These are phyloP conservation scores for Syritta pipiens DNA, from an alignment of 2,888 invertebrate species.

Conservation along the genomic window DNA sequence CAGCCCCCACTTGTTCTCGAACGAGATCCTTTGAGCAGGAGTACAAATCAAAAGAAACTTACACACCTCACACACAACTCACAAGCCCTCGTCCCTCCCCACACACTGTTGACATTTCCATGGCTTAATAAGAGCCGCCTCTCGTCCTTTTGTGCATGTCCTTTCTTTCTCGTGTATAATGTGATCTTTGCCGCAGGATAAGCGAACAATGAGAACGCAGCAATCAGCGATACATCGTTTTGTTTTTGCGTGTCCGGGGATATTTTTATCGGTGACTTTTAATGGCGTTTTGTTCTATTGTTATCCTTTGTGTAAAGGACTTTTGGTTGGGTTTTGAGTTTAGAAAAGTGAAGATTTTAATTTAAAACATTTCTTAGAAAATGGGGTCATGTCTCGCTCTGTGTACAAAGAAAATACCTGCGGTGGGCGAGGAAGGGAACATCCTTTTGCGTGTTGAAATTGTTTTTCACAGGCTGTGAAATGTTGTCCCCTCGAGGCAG, in stretches of 20 bases:
- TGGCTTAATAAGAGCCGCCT: slow-evolving; percentile 2
- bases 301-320: neutral
- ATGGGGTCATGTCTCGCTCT: neutral
- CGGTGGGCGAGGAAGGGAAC: neutral
- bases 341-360: slow-evolving; percentile 7
- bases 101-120: slow-evolving; percentile 27
- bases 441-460: slow-evolving; percentile 10
- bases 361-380: slow-evolving; percentile 5
- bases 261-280: slow-evolving; percentile 16
- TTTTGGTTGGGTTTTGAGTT: neutral
- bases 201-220: neutral
- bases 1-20: neutral
- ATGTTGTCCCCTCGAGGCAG: neutral
- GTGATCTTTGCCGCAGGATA: slow-evolving; percentile 15
- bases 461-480: slow-evolving; percentile 6
- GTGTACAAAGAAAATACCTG: neutral
- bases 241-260: slow-evolving; percentile 19
- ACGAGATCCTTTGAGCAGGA: slow-evolving; percentile 12
- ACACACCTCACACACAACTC: neutral
- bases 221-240: slow-evolving; percentile 12
- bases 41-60: slow-evolving; percentile 28
- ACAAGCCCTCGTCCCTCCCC: neutral
- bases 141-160: neutral
- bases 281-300: neutral
- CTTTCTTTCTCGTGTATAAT: neutral